These are phyloP conservation scores for Pseudanteris insignis DNA, from an alignment of 2,888 invertebrate genomes.

Conservation along the genomic window DNA sequence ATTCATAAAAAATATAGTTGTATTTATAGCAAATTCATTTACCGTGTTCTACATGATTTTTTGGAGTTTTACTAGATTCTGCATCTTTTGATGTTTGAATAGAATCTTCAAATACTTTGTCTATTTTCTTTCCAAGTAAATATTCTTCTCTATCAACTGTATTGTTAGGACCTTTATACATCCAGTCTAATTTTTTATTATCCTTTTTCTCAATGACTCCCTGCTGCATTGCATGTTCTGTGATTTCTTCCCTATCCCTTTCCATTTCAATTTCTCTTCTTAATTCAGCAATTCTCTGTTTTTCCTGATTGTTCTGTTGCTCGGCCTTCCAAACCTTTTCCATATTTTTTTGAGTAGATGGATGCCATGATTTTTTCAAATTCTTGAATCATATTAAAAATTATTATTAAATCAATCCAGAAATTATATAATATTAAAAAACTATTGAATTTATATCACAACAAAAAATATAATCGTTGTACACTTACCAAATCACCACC, in stretches of 20 bases:
- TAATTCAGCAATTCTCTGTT: constrained; percentile 74
- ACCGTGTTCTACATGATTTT: constrained; percentile 75
- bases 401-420: no score
- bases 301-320: constrained; percentile 77
- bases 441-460: no score
- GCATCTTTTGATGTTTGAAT: constrained; percentile 70
- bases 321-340: constrained; percentile 83
- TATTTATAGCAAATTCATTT: no score
- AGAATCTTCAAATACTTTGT: constrained; percentile 77
- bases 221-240: constrained; percentile 70
- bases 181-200: constrained; percentile 82
- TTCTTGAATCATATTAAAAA: no score
- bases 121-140: constrained; percentile 82
- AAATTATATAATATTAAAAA: no score
- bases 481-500: no score
- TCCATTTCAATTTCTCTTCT: constrained; percentile 76
- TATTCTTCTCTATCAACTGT: constrained; percentile 86
- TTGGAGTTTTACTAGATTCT: constrained; percentile 66
- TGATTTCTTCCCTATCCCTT: constrained; percentile 74
- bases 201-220: constrained; percentile 67
- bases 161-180: constrained; percentile 78
- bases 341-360: constrained; percentile 79
- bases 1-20: no score
- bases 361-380: constrained; percentile 83
- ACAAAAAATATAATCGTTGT: no score